Conservation (phyloP, 2,888 invertebrate genomes). For the Cyrtodaria siliqua region DNA sequence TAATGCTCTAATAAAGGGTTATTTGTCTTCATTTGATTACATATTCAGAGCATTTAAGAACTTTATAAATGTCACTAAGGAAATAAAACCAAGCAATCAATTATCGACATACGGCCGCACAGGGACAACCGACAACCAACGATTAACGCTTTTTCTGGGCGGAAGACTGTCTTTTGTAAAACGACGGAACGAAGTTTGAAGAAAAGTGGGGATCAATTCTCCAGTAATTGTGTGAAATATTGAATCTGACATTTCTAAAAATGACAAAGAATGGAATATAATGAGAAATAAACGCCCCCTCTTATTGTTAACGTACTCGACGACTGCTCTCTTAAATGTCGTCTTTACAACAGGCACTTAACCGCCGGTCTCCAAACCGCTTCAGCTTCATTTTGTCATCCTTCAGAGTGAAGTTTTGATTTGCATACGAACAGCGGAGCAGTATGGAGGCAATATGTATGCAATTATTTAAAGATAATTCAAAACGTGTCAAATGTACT, state of each 20-base stretch:
- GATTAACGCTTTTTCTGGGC: conserved; percentile 4
- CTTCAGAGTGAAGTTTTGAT: too few relatives aligned
- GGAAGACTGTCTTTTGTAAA: conserved; percentile 43
- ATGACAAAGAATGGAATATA: conserved; percentile 35
- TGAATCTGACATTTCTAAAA: conserved; percentile 45
- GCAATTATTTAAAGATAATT: too few relatives aligned
- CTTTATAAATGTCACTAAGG: conserved; percentile 44
- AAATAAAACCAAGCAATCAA: conserved; percentile 21
- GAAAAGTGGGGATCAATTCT: conserved; percentile 41
- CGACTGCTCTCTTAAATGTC: conserved; percentile 16
- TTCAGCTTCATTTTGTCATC: too few relatives aligned
- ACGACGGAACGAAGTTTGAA: neutral
- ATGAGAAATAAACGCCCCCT: conserved; percentile 22
- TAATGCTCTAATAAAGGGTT: conserved; percentile 27
- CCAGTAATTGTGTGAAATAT: conserved; percentile 46
- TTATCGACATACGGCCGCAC: conserved; percentile 9
- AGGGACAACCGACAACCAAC: neutral
- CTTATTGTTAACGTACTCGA: conserved; percentile 23
- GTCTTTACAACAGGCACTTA: too few relatives aligned
- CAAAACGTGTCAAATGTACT: too few relatives aligned
- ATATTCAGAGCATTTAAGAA: conserved; percentile 29
- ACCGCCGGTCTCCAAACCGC: too few relatives aligned
- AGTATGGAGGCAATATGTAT: too few relatives aligned
- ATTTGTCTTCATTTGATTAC: conserved; percentile 42
- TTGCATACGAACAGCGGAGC: too few relatives aligned